Conservation (phyloP, 1,140 invertebrate genomes). For the Drosophila nasuta region DNA sequence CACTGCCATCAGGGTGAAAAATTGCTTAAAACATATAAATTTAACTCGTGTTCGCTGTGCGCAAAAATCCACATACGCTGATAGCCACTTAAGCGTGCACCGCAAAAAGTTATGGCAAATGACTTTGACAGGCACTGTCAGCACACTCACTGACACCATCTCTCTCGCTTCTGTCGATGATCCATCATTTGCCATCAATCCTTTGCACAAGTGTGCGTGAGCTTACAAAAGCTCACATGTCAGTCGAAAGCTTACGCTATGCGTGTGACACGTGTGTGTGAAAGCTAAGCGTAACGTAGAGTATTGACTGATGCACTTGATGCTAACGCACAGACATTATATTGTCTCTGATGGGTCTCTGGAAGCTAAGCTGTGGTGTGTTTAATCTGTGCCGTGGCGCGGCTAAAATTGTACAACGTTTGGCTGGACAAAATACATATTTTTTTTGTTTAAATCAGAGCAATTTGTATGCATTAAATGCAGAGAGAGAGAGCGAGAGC, state of each 20-base stretch:
- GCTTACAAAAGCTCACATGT: constrained; percentile 6
- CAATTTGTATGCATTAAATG: constrained; percentile 83
- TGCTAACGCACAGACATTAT: constrained; percentile 47
- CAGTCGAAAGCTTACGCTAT: background rate
- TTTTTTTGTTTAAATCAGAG: constrained; percentile 59
- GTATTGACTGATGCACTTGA: constrained; percentile 27
- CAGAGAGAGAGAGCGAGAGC: constrained; percentile 50
- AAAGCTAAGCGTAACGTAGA: constrained; percentile 1
- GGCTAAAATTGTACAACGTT: constrained; percentile 61
- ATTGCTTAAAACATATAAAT: constrained; percentile 15
- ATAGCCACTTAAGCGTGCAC: background rate
- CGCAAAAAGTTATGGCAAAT: background rate
- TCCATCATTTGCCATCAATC: constrained; percentile 3
- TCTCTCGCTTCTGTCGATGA: background rate
- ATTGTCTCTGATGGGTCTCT: constrained; percentile 21
- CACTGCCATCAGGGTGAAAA: too few relatives aligned
- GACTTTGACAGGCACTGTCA: constrained; percentile 27
- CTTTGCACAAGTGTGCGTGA: constrained; percentile 1
- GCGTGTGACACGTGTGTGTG: background rate
- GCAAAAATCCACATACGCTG: background rate
- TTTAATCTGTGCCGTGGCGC: constrained; percentile 59
- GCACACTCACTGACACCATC: background rate
- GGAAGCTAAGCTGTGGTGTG: background rate
- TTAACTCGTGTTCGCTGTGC: background rate
- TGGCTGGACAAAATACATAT: constrained; percentile 27